Conservation (phyloP, 2,113 vertebrate genomes). For the Silurus meridionalis region DNA sequence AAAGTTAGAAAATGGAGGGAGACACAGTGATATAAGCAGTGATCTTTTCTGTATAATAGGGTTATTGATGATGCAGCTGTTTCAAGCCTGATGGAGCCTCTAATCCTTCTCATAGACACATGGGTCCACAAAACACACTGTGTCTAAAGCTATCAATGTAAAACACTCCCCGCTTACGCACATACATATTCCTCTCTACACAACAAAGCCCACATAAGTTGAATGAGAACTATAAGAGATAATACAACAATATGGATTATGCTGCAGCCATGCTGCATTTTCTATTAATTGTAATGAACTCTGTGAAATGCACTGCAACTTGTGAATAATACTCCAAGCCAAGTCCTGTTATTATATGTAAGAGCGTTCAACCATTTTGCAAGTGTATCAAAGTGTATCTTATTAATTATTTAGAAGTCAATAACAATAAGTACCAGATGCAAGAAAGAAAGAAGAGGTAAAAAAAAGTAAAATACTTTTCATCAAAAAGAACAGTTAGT, state of each 20-base stretch:
- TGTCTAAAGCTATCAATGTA: slow-evolving; percentile 51
- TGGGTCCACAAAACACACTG: neutral
- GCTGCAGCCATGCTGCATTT: neutral
- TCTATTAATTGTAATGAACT: neutral
- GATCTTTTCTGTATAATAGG: slow-evolving; percentile 28
- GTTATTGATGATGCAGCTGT: slow-evolving; percentile 43
- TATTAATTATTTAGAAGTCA: neutral
- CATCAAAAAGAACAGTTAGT: neutral
- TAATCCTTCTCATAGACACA: slow-evolving; percentile 41
- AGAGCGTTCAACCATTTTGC: neutral
- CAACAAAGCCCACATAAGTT: slow-evolving; percentile 1
- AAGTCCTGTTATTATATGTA: neutral
- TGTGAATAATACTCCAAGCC: neutral
- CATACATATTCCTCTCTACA: neutral
- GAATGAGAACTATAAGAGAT: slow-evolving; percentile 1
- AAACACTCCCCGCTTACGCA: slow-evolving; percentile 37
- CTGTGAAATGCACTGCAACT: neutral
- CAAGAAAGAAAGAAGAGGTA: neutral
- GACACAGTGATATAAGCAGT: slow-evolving; percentile 11
- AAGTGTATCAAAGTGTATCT: neutral
- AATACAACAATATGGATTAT: slow-evolving; percentile 10
- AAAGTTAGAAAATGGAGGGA: neutral
- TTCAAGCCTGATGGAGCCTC: slow-evolving; percentile 28
- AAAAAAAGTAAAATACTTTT: neutral
- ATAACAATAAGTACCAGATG: neutral